phyloP scores from a whole-genome alignment of 2,797 vertebrate species.

The Cynodonichthys magdalenae region DNA sequence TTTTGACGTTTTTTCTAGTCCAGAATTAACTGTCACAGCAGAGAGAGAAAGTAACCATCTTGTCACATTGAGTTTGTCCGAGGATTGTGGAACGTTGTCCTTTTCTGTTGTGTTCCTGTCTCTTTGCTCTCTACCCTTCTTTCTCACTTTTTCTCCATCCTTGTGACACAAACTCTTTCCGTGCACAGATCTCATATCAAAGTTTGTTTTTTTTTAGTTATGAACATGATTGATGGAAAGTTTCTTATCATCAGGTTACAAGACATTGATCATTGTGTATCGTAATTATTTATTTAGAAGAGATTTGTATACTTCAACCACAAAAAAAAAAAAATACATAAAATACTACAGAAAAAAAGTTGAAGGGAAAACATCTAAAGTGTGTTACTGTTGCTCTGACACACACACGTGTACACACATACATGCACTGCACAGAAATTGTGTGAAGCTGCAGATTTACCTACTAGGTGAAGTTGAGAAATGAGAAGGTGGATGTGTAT shows the following conservation, averaged over 20 bases:
- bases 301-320: too few relatives aligned
- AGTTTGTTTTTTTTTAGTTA: constrained; percentile 83
- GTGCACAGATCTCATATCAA: constrained; percentile 75
- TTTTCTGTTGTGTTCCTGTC: constrained; percentile 41
- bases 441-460: constrained; percentile 41
- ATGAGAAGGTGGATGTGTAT: constrained; percentile 53
- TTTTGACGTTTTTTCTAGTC: constrained; percentile 97
- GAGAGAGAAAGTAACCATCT: constrained; percentile 92
- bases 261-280: too few relatives aligned
- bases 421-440: background rate
- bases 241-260: constrained; percentile 41
- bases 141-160: constrained; percentile 1
- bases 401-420: constrained; percentile 2
- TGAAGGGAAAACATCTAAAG: too few relatives aligned
- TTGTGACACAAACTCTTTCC: constrained; percentile 1
- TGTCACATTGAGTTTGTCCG: constrained; percentile 91
- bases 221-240: constrained; percentile 86
- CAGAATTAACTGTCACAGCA: constrained; percentile 96
- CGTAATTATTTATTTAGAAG: too few relatives aligned
- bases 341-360: too few relatives aligned
- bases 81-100: constrained; percentile 76
- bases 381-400: too few relatives aligned
- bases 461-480: constrained; percentile 58
- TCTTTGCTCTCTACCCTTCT: constrained; percentile 11
- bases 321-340: too few relatives aligned